These are phyloP conservation scores for Cryptus viduatorius DNA, from an alignment of 2,888 invertebrate species.

Conservation along the genomic window DNA sequence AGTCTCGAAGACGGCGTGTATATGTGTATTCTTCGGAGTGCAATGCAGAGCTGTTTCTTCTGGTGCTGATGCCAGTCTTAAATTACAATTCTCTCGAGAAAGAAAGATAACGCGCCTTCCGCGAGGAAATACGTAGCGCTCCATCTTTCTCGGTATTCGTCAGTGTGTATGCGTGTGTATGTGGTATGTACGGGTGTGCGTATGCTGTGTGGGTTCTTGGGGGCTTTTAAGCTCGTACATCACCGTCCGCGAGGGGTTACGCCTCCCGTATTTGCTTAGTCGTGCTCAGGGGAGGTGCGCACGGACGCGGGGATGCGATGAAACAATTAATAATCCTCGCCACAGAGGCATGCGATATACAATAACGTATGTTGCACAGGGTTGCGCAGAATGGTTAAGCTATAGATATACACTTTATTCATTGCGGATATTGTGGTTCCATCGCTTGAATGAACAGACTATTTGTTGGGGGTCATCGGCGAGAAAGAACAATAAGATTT, in stretches of 20 bases:
- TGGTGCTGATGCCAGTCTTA: conserved; percentile 56
- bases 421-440: conserved; percentile 27
- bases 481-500: conserved; percentile 17
- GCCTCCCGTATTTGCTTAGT: conserved; percentile 84
- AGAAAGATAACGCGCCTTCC: conserved; percentile 41
- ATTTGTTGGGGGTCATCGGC: conserved; percentile 17
- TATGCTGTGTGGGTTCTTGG: conserved; percentile 73
- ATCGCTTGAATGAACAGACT: conserved; percentile 16
- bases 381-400: not conserved
- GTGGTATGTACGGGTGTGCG: conserved; percentile 8
- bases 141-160: conserved; percentile 63
- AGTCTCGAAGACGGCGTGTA: conserved; percentile 57
- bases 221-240: conserved; percentile 84
- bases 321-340: conserved; percentile 83
- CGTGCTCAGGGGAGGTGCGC: conserved; percentile 81
- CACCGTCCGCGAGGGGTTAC: conserved; percentile 79
- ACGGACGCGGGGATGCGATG: conserved; percentile 81
- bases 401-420: conserved; percentile 18
- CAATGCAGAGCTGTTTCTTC: conserved; percentile 35
- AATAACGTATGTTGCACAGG: conserved; percentile 32
- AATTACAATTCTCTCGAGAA: conserved; percentile 59
- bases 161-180: not conserved
- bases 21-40: conserved; percentile 22
- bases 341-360: conserved; percentile 44
- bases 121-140: conserved; percentile 71